Conservation (phyloP, 2,888 invertebrate genomes). For the Drosophila stalkeri region DNA sequence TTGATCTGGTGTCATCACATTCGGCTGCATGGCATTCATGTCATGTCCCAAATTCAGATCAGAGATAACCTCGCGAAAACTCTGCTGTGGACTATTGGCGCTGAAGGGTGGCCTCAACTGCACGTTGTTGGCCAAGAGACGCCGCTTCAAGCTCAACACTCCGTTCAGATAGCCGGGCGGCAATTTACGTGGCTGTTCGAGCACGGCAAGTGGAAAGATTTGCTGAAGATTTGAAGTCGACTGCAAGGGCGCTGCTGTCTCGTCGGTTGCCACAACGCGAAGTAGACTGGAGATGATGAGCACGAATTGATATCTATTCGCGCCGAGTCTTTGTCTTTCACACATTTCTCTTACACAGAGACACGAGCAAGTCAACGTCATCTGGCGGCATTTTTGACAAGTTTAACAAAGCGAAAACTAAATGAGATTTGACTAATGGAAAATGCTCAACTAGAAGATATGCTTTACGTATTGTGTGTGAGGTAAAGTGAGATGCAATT, state of each 20-base stretch:
- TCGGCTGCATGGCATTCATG: not conserved
- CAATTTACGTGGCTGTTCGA: slow-evolving; percentile 15
- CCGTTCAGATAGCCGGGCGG: slow-evolving; percentile 62
- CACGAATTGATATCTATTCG: slow-evolving; percentile 14
- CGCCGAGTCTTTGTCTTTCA: slow-evolving; percentile 27
- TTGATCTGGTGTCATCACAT: not conserved
- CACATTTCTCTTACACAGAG: slow-evolving; percentile 56
- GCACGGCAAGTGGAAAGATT: not conserved
- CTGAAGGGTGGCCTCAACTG: not conserved
- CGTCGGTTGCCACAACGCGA: slow-evolving; percentile 5
- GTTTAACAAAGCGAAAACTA: slow-evolving; percentile 2
- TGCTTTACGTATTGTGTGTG: too few relatives aligned
- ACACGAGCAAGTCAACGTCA: slow-evolving; percentile 6
- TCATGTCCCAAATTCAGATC: not conserved
- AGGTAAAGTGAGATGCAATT: too few relatives aligned
- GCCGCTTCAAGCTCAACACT: slow-evolving; percentile 60
- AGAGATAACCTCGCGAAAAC: not conserved
- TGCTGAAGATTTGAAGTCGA: not conserved
- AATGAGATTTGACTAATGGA: not conserved
- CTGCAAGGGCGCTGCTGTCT: slow-evolving; percentile 4
- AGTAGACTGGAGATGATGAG: slow-evolving; percentile 25
- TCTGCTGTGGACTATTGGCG: not conserved
- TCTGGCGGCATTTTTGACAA: slow-evolving; percentile 37
- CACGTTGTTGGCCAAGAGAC: slow-evolving; percentile 43
- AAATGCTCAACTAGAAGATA: not conserved